Conservation (phyloP, 2,797 vertebrate genomes). For the Anolis apletophallus region DNA sequence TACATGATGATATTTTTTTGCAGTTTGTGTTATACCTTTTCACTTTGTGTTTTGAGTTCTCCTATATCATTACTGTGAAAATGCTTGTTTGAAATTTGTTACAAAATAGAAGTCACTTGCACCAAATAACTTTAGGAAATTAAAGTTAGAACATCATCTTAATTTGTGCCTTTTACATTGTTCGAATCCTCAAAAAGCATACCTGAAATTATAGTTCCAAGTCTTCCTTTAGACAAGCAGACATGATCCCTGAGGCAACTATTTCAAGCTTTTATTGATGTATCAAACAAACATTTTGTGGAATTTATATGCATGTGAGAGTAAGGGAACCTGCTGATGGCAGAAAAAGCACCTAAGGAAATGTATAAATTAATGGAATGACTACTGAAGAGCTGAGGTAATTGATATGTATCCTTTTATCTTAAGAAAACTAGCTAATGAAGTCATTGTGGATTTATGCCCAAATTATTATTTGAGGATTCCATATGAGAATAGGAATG, state of each 20-base stretch:
- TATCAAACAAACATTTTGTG: background rate
- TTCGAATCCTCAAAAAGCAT: background rate
- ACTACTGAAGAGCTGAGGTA: slow-evolving; percentile 51
- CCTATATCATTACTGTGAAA: background rate
- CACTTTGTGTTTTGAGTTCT: background rate
- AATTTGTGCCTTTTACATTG: slow-evolving; percentile 23
- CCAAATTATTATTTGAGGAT: background rate
- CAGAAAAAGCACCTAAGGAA: slow-evolving; percentile 55
- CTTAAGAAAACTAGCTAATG: slow-evolving; percentile 61
- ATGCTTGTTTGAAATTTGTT: background rate
- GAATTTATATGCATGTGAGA: slow-evolving; percentile 29
- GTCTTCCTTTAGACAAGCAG: slow-evolving; percentile 28
- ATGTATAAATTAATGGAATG: slow-evolving; percentile 52
- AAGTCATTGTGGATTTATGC: slow-evolving; percentile 48
- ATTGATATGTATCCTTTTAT: slow-evolving; percentile 49
- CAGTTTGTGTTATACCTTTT: background rate
- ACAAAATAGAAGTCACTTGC: slow-evolving; percentile 34
- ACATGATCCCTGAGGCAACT: slow-evolving; percentile 31
- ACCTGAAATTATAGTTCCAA: slow-evolving; percentile 21
- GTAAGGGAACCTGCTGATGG: slow-evolving; percentile 42
- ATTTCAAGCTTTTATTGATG: slow-evolving; percentile 47
- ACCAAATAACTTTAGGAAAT: slow-evolving; percentile 37
- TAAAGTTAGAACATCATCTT: slow-evolving; percentile 20
- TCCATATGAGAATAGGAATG: background rate
- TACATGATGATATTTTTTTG: slow-evolving; percentile 22